Evolutionary conservation across 2,113 vertebrate genomes (phyloP), one percentile per base, ranked within the genome.

Genomic region (Lophura nycthemera): DNA sequence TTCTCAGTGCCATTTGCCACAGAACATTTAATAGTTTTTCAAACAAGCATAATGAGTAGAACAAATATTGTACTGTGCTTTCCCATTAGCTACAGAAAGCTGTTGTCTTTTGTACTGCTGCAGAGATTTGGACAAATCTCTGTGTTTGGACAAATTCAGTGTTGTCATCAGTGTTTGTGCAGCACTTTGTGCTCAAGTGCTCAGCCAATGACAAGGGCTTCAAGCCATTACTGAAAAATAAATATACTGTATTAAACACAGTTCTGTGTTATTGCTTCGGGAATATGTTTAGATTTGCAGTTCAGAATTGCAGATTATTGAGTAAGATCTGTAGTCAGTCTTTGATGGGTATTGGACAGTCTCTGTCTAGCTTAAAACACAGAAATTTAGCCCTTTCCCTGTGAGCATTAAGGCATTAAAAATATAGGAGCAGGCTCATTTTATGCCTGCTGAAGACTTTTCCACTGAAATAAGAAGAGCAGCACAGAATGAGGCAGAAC

Each of bases 121-220:
- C 24, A 32, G 14, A 34, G 43, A 47, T 60, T 83, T 92, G 60
- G 80, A 9, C 38, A 38, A 38, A 38, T 38, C 38, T 38, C 38
- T 38, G 38, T 54, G 1, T 75, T 45, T 48, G 20, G 27, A 32
- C 8, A 47, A 52, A 13, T 64, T 83, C 24, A 73, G 17, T 48
- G 25, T 48, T 88, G 83, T 71, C 13, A 27, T 32, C 6, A 36
- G 6, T 32, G 21, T 72, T 67, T 67, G 13, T 20, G n/a, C 10
- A 80, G 66, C 20, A 15, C 3, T 42, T 78, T 0, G 6, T 3
- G 2, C 18, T 77, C 8, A 11, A 16, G 21, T 17, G 2, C 22
- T 92, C 80, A 59, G 65, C 24, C 21, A 19, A 85, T 91, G n/a
- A 30, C 25, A 32, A 43, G 6, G 1, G 2, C 17, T 92, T 93